These are phyloP conservation scores for Tetramorium parvispinum DNA, from an alignment of 1,140 invertebrate genomes.

Conservation along the genomic window DNA sequence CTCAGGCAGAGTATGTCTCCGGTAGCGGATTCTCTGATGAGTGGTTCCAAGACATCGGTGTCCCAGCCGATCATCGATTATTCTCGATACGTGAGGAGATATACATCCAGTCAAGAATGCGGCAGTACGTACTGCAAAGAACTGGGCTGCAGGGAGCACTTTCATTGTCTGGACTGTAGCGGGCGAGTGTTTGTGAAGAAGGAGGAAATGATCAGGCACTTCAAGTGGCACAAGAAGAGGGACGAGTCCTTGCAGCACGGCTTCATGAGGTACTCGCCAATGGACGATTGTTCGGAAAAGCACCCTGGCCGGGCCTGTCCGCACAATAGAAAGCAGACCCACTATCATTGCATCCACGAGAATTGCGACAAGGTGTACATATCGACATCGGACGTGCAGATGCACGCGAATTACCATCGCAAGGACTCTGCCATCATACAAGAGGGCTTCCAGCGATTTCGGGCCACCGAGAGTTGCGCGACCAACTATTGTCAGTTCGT, in stretches of 20 bases:
- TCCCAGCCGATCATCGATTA: slow-evolving; percentile 88
- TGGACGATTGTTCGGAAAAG: slow-evolving; percentile 95
- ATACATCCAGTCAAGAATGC: slow-evolving; percentile 89
- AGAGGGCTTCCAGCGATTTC: slow-evolving; percentile 96
- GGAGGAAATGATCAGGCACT: slow-evolving; percentile 99
- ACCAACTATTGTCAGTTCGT: slow-evolving; percentile 95
- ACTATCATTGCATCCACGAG: slow-evolving; percentile 98
- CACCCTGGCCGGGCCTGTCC: slow-evolving; percentile 90
- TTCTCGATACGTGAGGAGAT: slow-evolving; percentile 90
- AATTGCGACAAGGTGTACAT: slow-evolving; percentile 99
- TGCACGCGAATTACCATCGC: slow-evolving; percentile 99
- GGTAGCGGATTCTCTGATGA: slow-evolving; percentile 81
- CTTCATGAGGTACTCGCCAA: slow-evolving; percentile 97
- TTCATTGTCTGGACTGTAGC: slow-evolving; percentile 97
- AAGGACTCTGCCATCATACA: slow-evolving; percentile 99
- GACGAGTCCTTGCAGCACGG: slow-evolving; percentile 98
- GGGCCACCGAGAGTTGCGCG: slow-evolving; percentile 96
- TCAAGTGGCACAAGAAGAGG: slow-evolving; percentile 99
- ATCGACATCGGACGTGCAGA: slow-evolving; percentile 99
- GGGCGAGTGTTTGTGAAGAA: slow-evolving; percentile 97
- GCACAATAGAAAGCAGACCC: slow-evolving; percentile 98
- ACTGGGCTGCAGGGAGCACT: slow-evolving; percentile 92
- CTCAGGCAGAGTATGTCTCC: slow-evolving; percentile 85
- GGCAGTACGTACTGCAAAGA: slow-evolving; percentile 90
- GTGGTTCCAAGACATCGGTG: slow-evolving; percentile 78